A percentile compares a stretch with the other conserved stretches of the same genome.
Evolutionary conservation across 2,113 vertebrate genomes (phyloP).

Genomic region (Zingel zingel): DNA sequence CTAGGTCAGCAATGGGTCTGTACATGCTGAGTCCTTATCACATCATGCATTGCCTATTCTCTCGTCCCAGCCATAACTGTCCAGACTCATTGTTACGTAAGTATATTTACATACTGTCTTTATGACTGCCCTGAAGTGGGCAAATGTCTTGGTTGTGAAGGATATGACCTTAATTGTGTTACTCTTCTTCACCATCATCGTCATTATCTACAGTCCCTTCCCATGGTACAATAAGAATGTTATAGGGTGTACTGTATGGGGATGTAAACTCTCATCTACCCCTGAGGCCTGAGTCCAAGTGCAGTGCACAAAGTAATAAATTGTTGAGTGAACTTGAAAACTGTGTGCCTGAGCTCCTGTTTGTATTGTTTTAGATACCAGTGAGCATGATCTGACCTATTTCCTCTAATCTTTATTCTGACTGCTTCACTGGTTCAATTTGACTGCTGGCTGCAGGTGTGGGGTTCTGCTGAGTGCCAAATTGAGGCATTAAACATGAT

Average conservation of each 20-base stretch:
- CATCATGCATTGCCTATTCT: neutral
- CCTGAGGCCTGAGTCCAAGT: neutral
- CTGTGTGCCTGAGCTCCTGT: neutral
- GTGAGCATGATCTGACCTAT: constrained; percentile 36
- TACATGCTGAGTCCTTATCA: neutral
- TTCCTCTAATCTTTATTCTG: constrained; percentile 31
- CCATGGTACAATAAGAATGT: constrained; percentile 6
- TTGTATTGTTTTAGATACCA: neutral
- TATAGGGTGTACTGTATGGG: neutral
- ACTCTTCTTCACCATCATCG: neutral
- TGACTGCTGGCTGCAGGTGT: constrained; percentile 22
- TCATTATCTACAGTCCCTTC: neutral
- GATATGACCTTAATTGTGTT: constrained; percentile 30
- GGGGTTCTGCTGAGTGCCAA: neutral
- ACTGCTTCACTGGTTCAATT: constrained; percentile 26
- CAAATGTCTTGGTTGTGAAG: constrained; percentile 31
- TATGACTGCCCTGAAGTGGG: constrained; percentile 11
- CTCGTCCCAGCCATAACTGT: neutral
- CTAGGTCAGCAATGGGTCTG: constrained; percentile 45
- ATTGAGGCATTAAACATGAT: constrained; percentile 17
- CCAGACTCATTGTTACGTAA: constrained; percentile 15
- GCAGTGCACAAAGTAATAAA: neutral
- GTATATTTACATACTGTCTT: constrained; percentile 1
- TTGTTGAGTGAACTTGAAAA: neutral
- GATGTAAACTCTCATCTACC: constrained; percentile 1